Conservation (phyloP, 2,888 invertebrate genomes). For the Eupithecia vulgata region DNA sequence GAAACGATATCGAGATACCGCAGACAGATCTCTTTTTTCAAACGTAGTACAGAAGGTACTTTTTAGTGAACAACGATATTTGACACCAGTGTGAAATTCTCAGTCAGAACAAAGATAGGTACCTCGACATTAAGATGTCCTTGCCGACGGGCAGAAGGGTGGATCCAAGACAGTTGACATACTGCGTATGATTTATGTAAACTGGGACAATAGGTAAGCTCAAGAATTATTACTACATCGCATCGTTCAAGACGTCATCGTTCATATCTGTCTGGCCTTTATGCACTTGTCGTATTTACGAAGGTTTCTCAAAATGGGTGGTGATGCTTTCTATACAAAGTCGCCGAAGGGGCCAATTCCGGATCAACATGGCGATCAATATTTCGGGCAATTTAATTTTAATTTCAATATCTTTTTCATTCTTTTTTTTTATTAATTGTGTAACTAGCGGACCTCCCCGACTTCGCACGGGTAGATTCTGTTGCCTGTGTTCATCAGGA, state of each 20-base stretch:
- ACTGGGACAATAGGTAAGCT: conserved; percentile 22
- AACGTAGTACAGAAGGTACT: too few species aligned
- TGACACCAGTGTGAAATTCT: conserved; percentile 51
- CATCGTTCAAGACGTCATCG: not conserved
- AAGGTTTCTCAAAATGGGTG: not conserved
- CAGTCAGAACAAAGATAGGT: conserved; percentile 50
- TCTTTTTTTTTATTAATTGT: too few species aligned
- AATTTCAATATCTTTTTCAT: not conserved
- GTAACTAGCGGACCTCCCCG: too few species aligned
- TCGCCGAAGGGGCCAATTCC: not conserved
- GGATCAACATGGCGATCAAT: not conserved
- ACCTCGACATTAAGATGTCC: conserved; percentile 38
- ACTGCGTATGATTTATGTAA: conserved; percentile 43
- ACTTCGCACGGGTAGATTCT: too few species aligned
- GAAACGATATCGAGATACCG: too few species aligned
- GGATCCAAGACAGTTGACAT: conserved; percentile 32
- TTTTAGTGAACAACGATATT: not conserved
- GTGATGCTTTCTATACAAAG: not conserved
- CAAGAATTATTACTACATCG: conserved; percentile 27
- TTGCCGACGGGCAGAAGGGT: conserved; percentile 30
- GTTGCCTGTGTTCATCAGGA: too few species aligned
- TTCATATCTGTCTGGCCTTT: not conserved
- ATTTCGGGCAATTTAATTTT: not conserved
- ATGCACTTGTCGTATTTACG: not conserved
- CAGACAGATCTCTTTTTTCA: too few species aligned